These are phyloP conservation scores for Gibbula magus DNA, from an alignment of 2,888 invertebrate genomes.

Conservation along the genomic window DNA sequence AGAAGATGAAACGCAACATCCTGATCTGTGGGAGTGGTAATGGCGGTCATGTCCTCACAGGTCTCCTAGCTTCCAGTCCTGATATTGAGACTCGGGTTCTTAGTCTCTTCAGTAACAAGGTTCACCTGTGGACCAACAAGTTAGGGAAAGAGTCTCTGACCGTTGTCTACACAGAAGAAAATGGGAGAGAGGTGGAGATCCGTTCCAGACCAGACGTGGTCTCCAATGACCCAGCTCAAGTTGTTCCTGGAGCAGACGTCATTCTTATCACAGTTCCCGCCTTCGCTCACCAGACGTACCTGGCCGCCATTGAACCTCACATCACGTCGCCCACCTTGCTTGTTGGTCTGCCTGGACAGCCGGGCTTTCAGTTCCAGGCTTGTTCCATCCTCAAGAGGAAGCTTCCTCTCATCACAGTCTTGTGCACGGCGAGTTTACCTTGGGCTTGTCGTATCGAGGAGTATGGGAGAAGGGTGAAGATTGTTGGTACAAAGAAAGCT, in stretches of 20 bases:
- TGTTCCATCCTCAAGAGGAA: slow-evolving; percentile 41
- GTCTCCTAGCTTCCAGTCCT: slow-evolving; percentile 45
- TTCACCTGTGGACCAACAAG: slow-evolving; percentile 48
- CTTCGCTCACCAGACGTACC: too few relatives aligned
- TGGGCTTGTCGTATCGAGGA: slow-evolving; percentile 64
- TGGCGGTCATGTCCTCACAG: slow-evolving; percentile 49
- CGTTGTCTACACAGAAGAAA: too few relatives aligned
- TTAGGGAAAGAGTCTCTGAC: slow-evolving; percentile 31
- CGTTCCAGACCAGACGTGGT: slow-evolving; percentile 40
- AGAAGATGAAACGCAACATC: too few relatives aligned
- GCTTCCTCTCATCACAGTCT: slow-evolving; percentile 44
- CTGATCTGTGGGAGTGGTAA: slow-evolving; percentile 57
- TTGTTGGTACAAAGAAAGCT: too few relatives aligned
- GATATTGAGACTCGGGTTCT: slow-evolving; percentile 48
- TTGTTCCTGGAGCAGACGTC: too few relatives aligned
- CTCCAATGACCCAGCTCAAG: too few relatives aligned
- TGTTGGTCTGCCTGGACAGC: too few relatives aligned
- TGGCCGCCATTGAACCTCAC: too few relatives aligned
- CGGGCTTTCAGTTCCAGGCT: slow-evolving; percentile 52
- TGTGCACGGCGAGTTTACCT: slow-evolving; percentile 61
- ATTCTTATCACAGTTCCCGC: too few relatives aligned
- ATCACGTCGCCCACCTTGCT: too few relatives aligned
- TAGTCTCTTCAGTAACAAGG: slow-evolving; percentile 53
- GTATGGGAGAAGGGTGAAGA: slow-evolving; percentile 53
- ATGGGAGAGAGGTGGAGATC: too few relatives aligned